These are phyloP conservation scores for Kryptopterus vitreolus DNA, from an alignment of 2,797 vertebrate species.

Conservation along the genomic window DNA sequence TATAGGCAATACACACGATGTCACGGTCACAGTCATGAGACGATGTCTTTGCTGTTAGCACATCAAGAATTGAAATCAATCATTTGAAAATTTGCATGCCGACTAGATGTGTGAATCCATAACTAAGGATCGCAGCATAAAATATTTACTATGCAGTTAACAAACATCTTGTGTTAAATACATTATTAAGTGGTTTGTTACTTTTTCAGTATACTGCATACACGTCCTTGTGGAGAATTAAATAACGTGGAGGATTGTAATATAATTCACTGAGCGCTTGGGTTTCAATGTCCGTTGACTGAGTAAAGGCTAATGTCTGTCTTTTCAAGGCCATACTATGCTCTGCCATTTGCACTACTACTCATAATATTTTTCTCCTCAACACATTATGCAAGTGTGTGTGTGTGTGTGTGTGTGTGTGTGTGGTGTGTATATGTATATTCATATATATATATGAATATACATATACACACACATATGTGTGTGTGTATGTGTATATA, in stretches of 20 bases:
- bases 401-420: no score
- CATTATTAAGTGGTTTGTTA: neutral
- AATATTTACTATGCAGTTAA: neutral
- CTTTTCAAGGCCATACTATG: neutral
- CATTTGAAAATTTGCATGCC: neutral
- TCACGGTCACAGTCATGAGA: slow-evolving; percentile 9
- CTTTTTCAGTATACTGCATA: neutral
- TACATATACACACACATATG: no score
- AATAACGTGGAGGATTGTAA: neutral
- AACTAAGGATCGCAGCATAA: neutral
- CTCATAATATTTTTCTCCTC: neutral
- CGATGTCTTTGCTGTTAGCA: neutral
- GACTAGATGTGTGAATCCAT: neutral
- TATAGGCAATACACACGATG: slow-evolving; percentile 1
- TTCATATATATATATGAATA: no score
- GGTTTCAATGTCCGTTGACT: neutral
- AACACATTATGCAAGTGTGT: neutral
- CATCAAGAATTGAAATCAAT: neutral
- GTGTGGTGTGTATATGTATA: no score
- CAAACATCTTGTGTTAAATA: neutral
- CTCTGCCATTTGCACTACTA: neutral
- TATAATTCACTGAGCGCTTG: neutral
- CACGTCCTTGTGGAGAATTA: neutral
- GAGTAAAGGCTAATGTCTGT: neutral
- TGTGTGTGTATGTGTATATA: no score